Evolutionary conservation across 2,797 vertebrate genomes (phyloP).

Genomic region (Anguilla obscura): DNA sequence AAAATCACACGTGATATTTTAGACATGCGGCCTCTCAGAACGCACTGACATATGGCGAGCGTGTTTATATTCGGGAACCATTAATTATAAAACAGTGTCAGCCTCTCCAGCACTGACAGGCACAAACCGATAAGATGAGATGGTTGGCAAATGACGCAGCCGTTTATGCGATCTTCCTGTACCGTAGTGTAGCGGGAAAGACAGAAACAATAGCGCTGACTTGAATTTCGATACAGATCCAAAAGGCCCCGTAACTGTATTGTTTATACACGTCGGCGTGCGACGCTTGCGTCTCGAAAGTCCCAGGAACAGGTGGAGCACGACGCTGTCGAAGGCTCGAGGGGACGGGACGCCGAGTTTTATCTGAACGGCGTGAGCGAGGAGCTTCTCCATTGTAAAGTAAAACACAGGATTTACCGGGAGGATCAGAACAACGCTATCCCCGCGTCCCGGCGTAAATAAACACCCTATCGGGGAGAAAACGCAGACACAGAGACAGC

Average conservation of each 20-base stretch:
- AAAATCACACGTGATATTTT: background rate
- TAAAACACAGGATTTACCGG: background rate
- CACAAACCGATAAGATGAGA: background rate
- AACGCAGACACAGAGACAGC: conserved; percentile 16
- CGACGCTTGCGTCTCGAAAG: background rate
- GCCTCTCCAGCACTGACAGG: background rate
- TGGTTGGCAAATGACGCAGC: background rate
- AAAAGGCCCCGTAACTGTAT: background rate
- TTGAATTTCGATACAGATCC: conserved; percentile 5
- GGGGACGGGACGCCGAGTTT: background rate
- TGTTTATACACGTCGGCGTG: background rate
- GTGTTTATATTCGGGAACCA: background rate
- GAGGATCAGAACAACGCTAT: background rate
- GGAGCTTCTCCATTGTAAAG: background rate
- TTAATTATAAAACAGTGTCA: background rate
- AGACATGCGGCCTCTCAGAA: background rate
- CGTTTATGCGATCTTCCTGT: background rate
- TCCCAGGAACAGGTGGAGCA: conserved; percentile 24
- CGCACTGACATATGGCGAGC: background rate
- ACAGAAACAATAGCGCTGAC: background rate
- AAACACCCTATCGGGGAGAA: background rate
- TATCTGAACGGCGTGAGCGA: background rate
- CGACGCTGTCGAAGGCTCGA: background rate
- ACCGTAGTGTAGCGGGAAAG: background rate
- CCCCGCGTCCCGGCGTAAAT: conserved; percentile 2